phyloP scores from a whole-genome alignment of 2,797 vertebrate species.

The Dromococcyx pavoninus region DNA sequence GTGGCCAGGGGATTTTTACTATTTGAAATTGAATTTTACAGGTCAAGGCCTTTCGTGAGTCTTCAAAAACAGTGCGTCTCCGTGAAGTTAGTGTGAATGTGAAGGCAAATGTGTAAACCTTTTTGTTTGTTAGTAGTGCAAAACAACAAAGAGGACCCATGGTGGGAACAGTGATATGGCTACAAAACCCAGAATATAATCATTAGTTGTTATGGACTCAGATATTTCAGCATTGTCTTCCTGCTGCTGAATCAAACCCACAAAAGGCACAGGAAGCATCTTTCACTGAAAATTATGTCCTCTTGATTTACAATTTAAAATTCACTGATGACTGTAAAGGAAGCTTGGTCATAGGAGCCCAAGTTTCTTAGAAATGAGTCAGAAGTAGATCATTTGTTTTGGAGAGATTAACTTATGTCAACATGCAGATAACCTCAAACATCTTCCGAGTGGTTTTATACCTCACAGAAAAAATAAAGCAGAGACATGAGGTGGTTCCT shows the following conservation, averaged over 20 bases:
- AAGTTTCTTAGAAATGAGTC: slow-evolving; percentile 45
- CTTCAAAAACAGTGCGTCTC: slow-evolving; percentile 56
- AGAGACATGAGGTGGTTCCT: neutral
- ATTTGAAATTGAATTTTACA: slow-evolving; percentile 74
- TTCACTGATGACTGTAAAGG: slow-evolving; percentile 25
- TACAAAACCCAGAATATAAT: neutral
- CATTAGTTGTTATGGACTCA: slow-evolving; percentile 51
- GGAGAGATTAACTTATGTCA: slow-evolving; percentile 11
- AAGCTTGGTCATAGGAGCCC: neutral
- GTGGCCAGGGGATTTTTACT: slow-evolving; percentile 71
- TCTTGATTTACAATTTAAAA: neutral
- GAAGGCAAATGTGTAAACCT: slow-evolving; percentile 47
- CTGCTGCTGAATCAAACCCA: slow-evolving; percentile 35
- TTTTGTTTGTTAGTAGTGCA: slow-evolving; percentile 40
- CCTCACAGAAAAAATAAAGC: neutral
- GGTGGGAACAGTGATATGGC: neutral
- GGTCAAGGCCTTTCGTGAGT: slow-evolving; percentile 61
- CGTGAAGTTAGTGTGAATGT: slow-evolving; percentile 12
- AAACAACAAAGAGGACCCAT: neutral
- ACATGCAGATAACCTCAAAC: slow-evolving; percentile 14
- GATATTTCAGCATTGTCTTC: neutral
- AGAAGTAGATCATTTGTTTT: slow-evolving; percentile 8
- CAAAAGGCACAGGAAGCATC: neutral
- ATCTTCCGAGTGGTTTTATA: neutral
- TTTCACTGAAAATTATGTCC: neutral